A percentile compares a stretch with the other conserved stretches of the same genome.
Evolutionary conservation across 2,888 invertebrate species (phyloP).

Genomic region (Euzetes globulus): DNA sequence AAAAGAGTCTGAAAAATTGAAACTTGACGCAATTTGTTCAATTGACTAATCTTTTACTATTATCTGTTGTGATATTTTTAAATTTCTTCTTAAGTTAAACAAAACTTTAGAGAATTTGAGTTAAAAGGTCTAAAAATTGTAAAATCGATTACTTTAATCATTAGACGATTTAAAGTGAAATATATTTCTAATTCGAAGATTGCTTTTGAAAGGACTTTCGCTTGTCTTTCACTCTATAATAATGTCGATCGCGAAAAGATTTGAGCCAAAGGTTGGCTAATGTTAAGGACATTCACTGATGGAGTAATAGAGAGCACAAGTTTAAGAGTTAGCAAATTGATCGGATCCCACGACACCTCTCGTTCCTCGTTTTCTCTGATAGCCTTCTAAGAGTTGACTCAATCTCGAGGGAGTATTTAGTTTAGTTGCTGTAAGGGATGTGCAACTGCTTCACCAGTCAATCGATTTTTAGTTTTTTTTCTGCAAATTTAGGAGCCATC

Average conservation of each 20-base stretch:
- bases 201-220: neutral
- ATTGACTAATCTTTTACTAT: neutral
- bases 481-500: neutral
- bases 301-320: constrained; percentile 19
- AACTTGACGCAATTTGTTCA: neutral
- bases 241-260: neutral
- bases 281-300: constrained; percentile 25
- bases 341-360: constrained; percentile 24
- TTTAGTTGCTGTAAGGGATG: constrained; percentile 24
- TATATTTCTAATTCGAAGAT: constrained; percentile 10
- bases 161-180: neutral
- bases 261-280: neutral
- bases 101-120: constrained; percentile 10
- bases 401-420: constrained; percentile 26
- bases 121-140: neutral
- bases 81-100: neutral
- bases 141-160: constrained; percentile 15
- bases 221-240: neutral
- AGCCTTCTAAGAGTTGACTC: constrained; percentile 16
- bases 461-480: constrained; percentile 13
- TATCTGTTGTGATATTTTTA: neutral
- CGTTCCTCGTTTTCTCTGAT: constrained; percentile 6
- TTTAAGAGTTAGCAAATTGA: constrained; percentile 23
- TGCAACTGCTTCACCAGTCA: neutral
- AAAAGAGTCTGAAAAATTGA: too few relatives aligned